Evolutionary conservation across 2,797 vertebrate genomes (phyloP).

Genomic region (Furcifer pardalis): DNA sequence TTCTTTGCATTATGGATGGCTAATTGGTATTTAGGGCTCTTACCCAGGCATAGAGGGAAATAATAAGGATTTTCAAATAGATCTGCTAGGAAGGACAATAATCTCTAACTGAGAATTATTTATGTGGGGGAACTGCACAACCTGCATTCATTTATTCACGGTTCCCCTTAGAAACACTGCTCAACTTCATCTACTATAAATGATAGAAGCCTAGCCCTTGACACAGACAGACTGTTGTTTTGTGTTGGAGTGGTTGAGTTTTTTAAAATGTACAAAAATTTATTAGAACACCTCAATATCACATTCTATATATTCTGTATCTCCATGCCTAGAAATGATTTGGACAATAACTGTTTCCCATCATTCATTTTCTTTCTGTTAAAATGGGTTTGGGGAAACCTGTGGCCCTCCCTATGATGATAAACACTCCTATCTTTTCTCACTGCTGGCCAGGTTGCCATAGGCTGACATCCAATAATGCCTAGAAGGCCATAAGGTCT

Average conservation of each 20-base stretch:
- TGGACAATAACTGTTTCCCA: neutral
- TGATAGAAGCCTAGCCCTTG: neutral
- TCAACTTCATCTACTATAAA: neutral
- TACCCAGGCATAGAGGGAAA: neutral
- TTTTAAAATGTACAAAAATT: neutral
- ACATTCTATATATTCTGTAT: neutral
- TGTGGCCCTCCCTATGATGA: neutral
- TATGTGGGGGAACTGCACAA: neutral
- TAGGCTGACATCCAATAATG: neutral
- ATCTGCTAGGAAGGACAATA: neutral
- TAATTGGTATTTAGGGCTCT: neutral
- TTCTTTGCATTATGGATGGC: neutral
- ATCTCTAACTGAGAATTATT: neutral
- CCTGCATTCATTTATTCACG: constrained; percentile 8
- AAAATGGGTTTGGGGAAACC: neutral
- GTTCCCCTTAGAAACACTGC: neutral
- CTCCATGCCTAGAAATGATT: neutral
- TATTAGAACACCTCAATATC: neutral
- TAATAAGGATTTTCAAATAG: neutral
- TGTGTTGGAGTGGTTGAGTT: neutral
- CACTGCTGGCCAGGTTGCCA: neutral
- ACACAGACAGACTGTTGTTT: neutral
- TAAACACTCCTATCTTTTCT: neutral
- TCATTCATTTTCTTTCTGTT: neutral
- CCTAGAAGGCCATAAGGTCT: neutral